Percentiles rank a stretch among this genome's conserved stretches.
Conservation (phyloP, 2,888 invertebrate species). For the Nemurella pictetii region DNA sequence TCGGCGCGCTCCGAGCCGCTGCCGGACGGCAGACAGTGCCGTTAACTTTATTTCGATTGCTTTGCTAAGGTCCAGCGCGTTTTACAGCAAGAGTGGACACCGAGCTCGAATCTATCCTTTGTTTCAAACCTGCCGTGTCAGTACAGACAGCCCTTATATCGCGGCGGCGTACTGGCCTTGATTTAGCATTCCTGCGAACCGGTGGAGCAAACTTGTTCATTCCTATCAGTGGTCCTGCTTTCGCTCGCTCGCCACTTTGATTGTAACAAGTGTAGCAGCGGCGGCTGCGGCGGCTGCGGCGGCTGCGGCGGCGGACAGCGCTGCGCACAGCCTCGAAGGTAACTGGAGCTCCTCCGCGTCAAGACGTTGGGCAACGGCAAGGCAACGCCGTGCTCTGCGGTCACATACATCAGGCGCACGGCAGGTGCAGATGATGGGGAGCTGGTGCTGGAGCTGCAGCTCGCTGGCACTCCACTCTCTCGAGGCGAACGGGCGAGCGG, state of each 20-base stretch:
- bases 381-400: conserved; percentile 37
- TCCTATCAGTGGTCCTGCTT: not conserved
- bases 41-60: conserved; percentile 15
- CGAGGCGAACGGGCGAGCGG: too few relatives aligned
- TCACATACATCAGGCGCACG: conserved; percentile 39
- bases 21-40: not conserved
- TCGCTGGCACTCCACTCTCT: not conserved
- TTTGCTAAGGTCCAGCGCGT: conserved; percentile 19
- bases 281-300: not conserved
- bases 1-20: not conserved
- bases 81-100: conserved; percentile 11
- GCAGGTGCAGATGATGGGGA: conserved; percentile 41
- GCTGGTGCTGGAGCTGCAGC: conserved; percentile 10
- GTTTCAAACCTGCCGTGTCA: conserved; percentile 21
- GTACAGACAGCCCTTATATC: conserved; percentile 33
- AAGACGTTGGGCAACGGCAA: not conserved
- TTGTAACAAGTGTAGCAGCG: conserved; percentile 26
- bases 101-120: conserved; percentile 2
- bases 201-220: conserved; percentile 31
- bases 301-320: conserved; percentile 1
- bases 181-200: conserved; percentile 34
- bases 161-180: conserved; percentile 37
- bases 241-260: conserved; percentile 12
- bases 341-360: conserved; percentile 7
- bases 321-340: conserved; percentile 6